These are phyloP conservation scores for Limosa lapponica DNA, from an alignment of 2,797 vertebrate genomes.

Conservation along the genomic window DNA sequence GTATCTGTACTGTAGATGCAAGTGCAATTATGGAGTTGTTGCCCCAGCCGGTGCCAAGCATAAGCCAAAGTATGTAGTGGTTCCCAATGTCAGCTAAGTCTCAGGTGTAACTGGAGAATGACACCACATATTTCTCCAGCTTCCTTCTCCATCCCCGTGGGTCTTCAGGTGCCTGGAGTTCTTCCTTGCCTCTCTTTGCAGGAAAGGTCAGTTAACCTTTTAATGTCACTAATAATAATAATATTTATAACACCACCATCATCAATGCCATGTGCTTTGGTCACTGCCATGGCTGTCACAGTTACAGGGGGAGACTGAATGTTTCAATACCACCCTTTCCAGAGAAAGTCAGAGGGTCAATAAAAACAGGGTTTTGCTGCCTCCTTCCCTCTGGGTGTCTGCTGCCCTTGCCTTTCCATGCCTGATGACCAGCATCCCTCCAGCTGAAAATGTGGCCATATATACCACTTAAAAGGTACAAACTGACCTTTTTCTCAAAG, in stretches of 20 bases:
- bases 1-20: neutral
- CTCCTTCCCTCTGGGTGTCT: neutral
- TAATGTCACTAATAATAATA: neutral
- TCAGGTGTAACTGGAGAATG: neutral
- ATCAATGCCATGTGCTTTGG: neutral
- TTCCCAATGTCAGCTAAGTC: neutral
- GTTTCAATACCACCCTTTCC: neutral
- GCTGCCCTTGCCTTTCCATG: neutral
- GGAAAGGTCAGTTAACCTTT: neutral
- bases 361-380: neutral
- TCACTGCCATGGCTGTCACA: accelerated
- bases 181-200: neutral
- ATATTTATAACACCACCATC: neutral
- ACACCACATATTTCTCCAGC: neutral
- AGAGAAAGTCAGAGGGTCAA: neutral
- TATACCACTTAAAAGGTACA: accelerated
- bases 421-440: neutral
- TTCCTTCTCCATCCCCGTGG: neutral
- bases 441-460: neutral
- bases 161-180: neutral
- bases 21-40: neutral
- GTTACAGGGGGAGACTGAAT: neutral
- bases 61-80: neutral
- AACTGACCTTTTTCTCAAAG: neutral
- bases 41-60: neutral